Percentiles rank a stretch among this genome's conserved stretches.
Conservation (phyloP, 1,140 invertebrate species). For the Calliphora vicina region DNA sequence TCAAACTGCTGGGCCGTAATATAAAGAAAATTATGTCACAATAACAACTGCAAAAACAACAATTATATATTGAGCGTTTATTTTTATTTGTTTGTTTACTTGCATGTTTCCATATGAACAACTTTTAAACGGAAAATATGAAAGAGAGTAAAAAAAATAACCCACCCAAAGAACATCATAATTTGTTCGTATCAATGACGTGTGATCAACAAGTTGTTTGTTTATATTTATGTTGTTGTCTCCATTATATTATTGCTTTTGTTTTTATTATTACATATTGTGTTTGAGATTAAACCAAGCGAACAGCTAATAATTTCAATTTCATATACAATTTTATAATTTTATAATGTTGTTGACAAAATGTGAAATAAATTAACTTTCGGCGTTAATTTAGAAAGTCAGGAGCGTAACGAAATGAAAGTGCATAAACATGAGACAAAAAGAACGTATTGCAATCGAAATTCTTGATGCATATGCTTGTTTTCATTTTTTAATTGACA, state of each 20-base stretch:
- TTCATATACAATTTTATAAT: background rate
- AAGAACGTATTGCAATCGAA: too few relatives aligned
- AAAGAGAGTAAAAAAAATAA: background rate
- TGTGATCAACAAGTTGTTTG: constrained; percentile 8
- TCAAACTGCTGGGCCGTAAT: too few relatives aligned
- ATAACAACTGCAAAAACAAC: background rate
- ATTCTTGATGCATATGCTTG: too few relatives aligned
- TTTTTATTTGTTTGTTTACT: background rate
- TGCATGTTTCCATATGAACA: background rate
- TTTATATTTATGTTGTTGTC: background rate
- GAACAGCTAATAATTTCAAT: background rate
- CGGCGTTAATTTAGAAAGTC: background rate
- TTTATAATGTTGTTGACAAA: background rate
- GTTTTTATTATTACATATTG: background rate
- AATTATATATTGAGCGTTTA: background rate
- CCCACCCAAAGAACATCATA: background rate
- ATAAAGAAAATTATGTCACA: constrained; percentile 12
- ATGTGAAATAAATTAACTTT: background rate
- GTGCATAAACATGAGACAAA: too few relatives aligned
- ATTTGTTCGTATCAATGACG: constrained; percentile 2
- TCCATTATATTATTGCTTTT: background rate
- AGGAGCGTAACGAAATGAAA: too few relatives aligned
- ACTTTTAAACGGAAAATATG: background rate
- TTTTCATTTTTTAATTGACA: too few relatives aligned
- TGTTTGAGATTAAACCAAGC: background rate